These are phyloP conservation scores for Epinotia ramella DNA, from an alignment of 2,888 invertebrate genomes.

Conservation along the genomic window DNA sequence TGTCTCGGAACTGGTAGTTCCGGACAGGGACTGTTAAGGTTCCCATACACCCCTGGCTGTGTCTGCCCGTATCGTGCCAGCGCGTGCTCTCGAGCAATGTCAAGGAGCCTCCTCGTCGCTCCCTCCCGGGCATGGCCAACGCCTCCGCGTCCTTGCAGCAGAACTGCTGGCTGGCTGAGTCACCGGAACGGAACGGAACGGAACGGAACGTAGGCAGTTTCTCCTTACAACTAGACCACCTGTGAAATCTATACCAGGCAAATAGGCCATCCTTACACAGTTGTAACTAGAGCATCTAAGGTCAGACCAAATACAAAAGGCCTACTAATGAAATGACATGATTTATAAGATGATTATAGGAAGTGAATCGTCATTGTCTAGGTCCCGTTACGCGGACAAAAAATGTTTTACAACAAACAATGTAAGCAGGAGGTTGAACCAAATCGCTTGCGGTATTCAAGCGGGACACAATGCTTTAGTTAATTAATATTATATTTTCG, in stretches of 20 bases:
- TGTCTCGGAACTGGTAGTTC: no score
- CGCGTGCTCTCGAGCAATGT: no score
- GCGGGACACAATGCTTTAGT: slow-evolving; percentile 44
- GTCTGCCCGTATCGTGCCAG: no score
- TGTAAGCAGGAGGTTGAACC: slow-evolving; percentile 60
- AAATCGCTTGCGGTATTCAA: slow-evolving; percentile 65
- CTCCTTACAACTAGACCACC: neutral
- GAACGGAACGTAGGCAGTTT: no score
- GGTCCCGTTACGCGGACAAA: slow-evolving; percentile 62
- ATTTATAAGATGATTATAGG: slow-evolving; percentile 42
- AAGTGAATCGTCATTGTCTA: slow-evolving; percentile 30
- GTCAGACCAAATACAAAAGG: slow-evolving; percentile 7
- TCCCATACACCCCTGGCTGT: no score
- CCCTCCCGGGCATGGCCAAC: no score
- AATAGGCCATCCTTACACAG: slow-evolving; percentile 9
- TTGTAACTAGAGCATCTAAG: neutral
- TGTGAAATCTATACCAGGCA: slow-evolving; percentile 7
- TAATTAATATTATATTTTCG: slow-evolving; percentile 37
- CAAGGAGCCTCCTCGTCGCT: no score
- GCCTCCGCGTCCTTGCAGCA: no score
- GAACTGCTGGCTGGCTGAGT: no score
- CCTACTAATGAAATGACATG: slow-evolving; percentile 10
- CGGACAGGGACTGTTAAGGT: no score
- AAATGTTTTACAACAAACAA: slow-evolving; percentile 53
- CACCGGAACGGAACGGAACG: no score